phyloP scores from a whole-genome alignment of 2,113 vertebrate species.

The Heptranchias perlo region DNA sequence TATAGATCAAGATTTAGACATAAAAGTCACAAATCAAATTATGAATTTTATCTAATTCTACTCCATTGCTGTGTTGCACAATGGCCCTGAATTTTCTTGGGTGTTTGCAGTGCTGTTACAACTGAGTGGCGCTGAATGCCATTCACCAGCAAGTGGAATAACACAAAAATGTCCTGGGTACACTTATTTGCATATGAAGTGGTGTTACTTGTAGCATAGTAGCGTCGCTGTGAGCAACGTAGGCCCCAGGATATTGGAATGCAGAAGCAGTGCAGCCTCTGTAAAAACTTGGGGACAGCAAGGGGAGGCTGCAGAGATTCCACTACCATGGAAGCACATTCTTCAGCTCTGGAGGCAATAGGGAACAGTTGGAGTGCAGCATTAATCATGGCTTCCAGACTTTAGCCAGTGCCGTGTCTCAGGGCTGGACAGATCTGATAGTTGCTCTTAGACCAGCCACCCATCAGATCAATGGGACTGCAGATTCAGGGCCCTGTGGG shows the following conservation, averaged over 20 bases:
- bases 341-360: background rate
- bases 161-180: background rate
- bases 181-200: background rate
- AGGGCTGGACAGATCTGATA: background rate
- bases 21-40: too few species aligned
- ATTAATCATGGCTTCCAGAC: background rate
- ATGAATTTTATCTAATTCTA: too few species aligned
- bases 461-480: background rate
- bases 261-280: background rate
- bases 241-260: background rate
- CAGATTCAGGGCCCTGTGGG: background rate
- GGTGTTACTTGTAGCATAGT: background rate
- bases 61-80: too few species aligned
- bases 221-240: background rate
- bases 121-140: too few species aligned
- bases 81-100: too few species aligned
- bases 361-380: background rate
- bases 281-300: background rate
- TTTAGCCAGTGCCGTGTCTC: background rate
- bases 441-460: background rate
- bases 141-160: background rate
- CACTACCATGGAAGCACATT: too few species aligned
- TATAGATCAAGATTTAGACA: too few species aligned
- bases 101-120: too few species aligned
- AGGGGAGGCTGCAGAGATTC: background rate